These are phyloP conservation scores for Drusus annulatus DNA, from an alignment of 1,140 invertebrate species.

Conservation along the genomic window DNA sequence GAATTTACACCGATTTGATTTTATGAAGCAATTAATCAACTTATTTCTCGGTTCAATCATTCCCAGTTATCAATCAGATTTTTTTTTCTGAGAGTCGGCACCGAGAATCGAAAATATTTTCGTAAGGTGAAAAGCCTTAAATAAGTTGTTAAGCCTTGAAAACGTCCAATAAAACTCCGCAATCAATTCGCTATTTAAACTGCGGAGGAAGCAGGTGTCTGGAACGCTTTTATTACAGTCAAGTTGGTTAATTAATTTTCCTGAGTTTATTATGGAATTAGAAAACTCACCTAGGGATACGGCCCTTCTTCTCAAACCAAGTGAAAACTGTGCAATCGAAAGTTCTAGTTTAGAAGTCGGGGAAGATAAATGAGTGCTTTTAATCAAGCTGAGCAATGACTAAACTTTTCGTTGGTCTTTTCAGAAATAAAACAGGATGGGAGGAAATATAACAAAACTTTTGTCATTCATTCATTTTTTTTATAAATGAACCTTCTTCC, in stretches of 20 bases:
- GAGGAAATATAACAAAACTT: no score
- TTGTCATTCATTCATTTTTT: no score
- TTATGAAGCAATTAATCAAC: neutral
- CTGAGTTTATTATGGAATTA: neutral
- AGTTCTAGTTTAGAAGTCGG: neutral
- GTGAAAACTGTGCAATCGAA: neutral
- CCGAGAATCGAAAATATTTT: neutral
- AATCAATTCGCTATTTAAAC: constrained; percentile 41
- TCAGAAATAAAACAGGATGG: neutral
- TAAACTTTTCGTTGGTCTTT: neutral
- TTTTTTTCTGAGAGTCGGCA: neutral
- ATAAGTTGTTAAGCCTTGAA: constrained; percentile 7
- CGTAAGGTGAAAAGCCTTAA: neutral
- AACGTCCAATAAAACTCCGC: constrained; percentile 40
- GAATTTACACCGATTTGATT: neutral
- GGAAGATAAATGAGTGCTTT: neutral
- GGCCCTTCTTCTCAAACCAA: neutral
- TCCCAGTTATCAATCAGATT: neutral
- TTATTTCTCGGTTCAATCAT: neutral
- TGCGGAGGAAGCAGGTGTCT: constrained; percentile 30
- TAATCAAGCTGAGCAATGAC: neutral
- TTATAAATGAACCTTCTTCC: no score
- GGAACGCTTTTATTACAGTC: constrained; percentile 5
- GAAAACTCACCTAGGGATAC: neutral
- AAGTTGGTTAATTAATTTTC: constrained; percentile 44